Percentiles rank a stretch among this genome's conserved stretches.
Conservation (phyloP, 92 coral and sea anemone genomes). For the Desmophyllum pertusum region DNA sequence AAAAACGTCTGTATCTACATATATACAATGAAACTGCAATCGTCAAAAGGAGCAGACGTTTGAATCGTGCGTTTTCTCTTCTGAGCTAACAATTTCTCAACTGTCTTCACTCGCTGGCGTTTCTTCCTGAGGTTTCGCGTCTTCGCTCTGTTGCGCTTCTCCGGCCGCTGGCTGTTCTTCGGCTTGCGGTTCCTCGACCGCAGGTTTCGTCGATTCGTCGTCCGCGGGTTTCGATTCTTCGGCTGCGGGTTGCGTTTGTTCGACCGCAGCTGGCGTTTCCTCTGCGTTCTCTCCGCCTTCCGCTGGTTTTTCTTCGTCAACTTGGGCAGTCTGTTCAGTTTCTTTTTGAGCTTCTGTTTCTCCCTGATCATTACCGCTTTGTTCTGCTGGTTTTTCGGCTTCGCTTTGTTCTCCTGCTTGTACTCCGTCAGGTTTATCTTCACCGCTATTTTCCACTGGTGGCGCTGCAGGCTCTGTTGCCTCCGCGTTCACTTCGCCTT, state of each 20-base stretch:
- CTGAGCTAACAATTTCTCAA: slow-evolving; percentile 5
- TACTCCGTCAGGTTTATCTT: slow-evolving; percentile 7
- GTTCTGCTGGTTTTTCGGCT: slow-evolving; percentile 11
- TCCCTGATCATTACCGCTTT: background rate
- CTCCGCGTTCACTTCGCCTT: slow-evolving; percentile 5
- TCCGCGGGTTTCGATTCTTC: slow-evolving; percentile 41
- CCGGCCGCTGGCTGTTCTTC: slow-evolving; percentile 29
- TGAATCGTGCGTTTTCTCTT: background rate
- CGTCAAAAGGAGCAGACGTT: background rate
- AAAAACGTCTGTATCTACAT: background rate
- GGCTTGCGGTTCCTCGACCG: slow-evolving; percentile 27
- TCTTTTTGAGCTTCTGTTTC: slow-evolving; percentile 29
- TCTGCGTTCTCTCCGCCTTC: slow-evolving; percentile 38
- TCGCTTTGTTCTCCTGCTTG: slow-evolving; percentile 19
- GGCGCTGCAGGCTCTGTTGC: background rate
- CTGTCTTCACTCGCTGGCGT: slow-evolving; percentile 26
- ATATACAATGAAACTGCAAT: no score
- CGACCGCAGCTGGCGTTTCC: slow-evolving; percentile 39
- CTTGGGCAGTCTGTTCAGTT: slow-evolving; percentile 8
- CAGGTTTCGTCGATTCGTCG: slow-evolving; percentile 32
- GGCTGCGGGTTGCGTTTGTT: slow-evolving; percentile 42
- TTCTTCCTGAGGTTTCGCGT: slow-evolving; percentile 50
- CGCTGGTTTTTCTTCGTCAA: slow-evolving; percentile 26
- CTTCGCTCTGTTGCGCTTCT: slow-evolving; percentile 32
- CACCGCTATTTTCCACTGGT: slow-evolving; percentile 19